Evolutionary conservation across 37 sponge, comb jelly and placozoan species (phyloP), one percentile per base, ranked within the genome.

Genomic region (Haliclona indistincta): DNA sequence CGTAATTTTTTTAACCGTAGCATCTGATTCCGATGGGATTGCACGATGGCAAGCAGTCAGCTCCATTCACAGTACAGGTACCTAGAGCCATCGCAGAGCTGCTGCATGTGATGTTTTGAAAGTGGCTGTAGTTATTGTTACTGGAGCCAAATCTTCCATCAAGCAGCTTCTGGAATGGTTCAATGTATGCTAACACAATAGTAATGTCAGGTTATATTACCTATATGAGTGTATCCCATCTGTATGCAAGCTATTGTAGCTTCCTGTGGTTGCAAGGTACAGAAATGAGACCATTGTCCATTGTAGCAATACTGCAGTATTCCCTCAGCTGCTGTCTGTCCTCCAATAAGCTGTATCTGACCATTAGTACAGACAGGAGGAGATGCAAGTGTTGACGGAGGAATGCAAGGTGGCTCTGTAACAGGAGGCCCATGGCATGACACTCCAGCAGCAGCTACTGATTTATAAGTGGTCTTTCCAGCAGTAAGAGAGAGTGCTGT

Each of bases 131-230:
- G n/a, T n/a, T n/a, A n/a, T n/a, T n/a, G n/a, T n/a, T n/a, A n/a
- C n/a, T n/a, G n/a, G 26, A 26, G 6, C 60, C 60, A 58, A n/a
- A 58, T n/a, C 60, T 58, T 58, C 60, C 60, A 58, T 58, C 60
- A 58, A 7, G 6, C 6, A 58, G n/a, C 28, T 25, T 20, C 60
- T 58, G n/a, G 6, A 6, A 58, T 58, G 7, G 28, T 25, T 25
- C 6, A 58, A 58, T n/a, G n/a, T 58, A 11, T 25, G 11, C 22
- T n/a, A 7, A 58, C n/a, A 58, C 25, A 25, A 20, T 25, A 25
- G 11, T 25, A 25, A 58, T n/a, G n/a, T 58, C n/a, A n/a, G n/a
- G n/a, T n/a, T n/a, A n/a, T n/a, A n/a, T n/a, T 58, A 25, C 11
- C 60, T 25, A 58, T 58, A 20, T 25, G 22, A 58, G 22, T 20